Evolutionary conservation across 2,113 vertebrate species (phyloP), one percentile per base, ranked within the genome.

Genomic region (Clinocottus analis): DNA sequence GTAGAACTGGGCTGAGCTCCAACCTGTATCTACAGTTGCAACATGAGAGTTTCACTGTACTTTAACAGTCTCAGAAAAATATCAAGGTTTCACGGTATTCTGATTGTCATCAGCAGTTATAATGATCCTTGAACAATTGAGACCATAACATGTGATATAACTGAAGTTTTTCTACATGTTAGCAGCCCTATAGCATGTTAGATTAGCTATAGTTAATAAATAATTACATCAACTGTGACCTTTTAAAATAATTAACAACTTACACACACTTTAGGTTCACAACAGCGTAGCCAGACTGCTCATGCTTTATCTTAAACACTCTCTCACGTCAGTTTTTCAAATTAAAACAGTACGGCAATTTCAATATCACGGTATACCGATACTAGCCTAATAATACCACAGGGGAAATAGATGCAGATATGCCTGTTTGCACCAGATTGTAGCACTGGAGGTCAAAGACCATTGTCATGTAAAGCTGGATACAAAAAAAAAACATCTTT

Each of bases 1-100:
- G 77, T 68, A 56, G 69, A 79, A 85, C 64, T 86, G 78, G 91
- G 88, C 85, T 77, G 74, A 59, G 72, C 70, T 91, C 88, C 91
- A 91, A 77, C 67, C 60, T 60, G 55, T 37, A 19, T 23, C 72
- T 77, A 35, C 17, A 3, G 55, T 58, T 58, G 51, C 12, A 53
- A 53, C 51, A 16, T 56, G 6, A 16, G 25, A 14, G 11, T 53
- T 12, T 53, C 49, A 53, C 9, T n/a, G 21, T 53, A 10, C 49
- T n/a, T 25, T 55, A 55, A 25, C 51, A 0, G 4, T 55, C 12
- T 56, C 23, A 14, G 53, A 25, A 25, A n/a, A 27, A 56, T 13
- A 31, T n/a, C 21, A 23, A n/a, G 4, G 27, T 19, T 60, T 33
- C 31, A n/a, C 16, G 5, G 8, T 37, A n/a, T 60, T 60, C 1